Percentiles rank a stretch among this genome's conserved stretches.
Conservation (phyloP, 2,888 invertebrate species). For the Cetonia aurata region DNA sequence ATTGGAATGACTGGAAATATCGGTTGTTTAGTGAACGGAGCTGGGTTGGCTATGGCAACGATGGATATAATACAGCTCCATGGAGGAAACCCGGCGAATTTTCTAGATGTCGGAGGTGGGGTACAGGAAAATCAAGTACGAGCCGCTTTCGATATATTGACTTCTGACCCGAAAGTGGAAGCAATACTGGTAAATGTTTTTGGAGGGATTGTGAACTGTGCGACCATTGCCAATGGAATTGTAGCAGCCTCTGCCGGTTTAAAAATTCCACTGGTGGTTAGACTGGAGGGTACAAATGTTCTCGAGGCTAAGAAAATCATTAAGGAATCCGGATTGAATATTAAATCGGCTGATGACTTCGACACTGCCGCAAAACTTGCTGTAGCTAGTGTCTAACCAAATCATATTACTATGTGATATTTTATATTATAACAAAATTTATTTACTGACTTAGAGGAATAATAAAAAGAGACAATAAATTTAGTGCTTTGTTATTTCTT, state of each 20-base stretch:
- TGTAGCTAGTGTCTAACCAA: conserved; percentile 68
- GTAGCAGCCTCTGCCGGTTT: conserved; percentile 87
- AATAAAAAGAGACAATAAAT: background rate
- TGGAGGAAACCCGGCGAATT: conserved; percentile 98
- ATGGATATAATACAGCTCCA: conserved; percentile 99
- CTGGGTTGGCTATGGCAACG: conserved; percentile 99
- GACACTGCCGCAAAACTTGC: conserved; percentile 95
- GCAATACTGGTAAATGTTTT: conserved; percentile 98
- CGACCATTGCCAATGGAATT: conserved; percentile 95
- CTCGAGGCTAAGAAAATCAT: conserved; percentile 85
- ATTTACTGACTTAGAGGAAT: no score
- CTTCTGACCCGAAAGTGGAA: conserved; percentile 89
- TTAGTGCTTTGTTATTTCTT: background rate
- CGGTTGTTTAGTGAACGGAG: conserved; percentile 94
- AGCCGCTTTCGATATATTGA: conserved; percentile 92
- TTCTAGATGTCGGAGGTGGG: conserved; percentile 96
- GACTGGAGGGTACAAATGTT: conserved; percentile 97
- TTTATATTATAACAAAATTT: no score
- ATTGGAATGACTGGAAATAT: conserved; percentile 93
- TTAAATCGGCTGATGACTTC: conserved; percentile 85
- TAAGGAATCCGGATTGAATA: conserved; percentile 84
- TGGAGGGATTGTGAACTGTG: conserved; percentile 99
- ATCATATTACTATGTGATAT: background rate
- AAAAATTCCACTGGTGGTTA: conserved; percentile 89
- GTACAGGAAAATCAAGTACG: conserved; percentile 95